Evolutionary conservation across 1,140 invertebrate species (phyloP), one percentile per base, ranked within the genome.

Genomic region (Portunus trituberculatus): DNA sequence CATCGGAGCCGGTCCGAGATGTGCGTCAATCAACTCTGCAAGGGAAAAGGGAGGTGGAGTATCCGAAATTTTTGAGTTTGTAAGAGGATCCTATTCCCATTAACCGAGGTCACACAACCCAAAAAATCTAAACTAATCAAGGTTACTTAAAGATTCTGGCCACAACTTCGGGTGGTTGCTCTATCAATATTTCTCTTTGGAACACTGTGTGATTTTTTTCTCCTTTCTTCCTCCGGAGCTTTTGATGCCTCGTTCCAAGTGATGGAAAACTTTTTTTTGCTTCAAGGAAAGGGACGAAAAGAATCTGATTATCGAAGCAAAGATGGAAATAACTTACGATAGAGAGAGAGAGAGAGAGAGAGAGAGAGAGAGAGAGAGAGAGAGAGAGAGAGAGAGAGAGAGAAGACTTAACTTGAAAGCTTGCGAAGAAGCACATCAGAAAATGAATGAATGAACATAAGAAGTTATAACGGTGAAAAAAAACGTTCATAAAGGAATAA

Each of bases 181-280:
- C 92, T 84, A 93, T 93, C 92, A 93, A 93, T 93, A 93, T 93
- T 93, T 93, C 92, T 87, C 92, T 93, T 93, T 87, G 45, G 82
- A 93, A 93, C 82, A 87, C 92, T 52, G 46, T 45, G 48, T 25
- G 92, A 52, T 0, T 31, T 52, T 52, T 90, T 76, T 91, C 10
- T 20, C 52, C 16, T 25, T 46, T 67, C 52, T 25, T n/a, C 59
- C 76, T 67, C 25, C 67, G 90, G 76, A 91, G 90, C 90, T 91
- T 91, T 91, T 76, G 83, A 93, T 86, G 45, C 82, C 82, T n/a
- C 29, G 45, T 46, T 28, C 92, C 67, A 93, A 84, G 83, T 48
- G 88, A 32, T 52, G 88, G 88, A 28, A 52, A 52, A 90, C 31
- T 90, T 52, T 90, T 59, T 59, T 59, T 14, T 39, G 39, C 39